phyloP scores from a whole-genome alignment of 1,140 invertebrate genomes.

The Nixonia krombeini region DNA sequence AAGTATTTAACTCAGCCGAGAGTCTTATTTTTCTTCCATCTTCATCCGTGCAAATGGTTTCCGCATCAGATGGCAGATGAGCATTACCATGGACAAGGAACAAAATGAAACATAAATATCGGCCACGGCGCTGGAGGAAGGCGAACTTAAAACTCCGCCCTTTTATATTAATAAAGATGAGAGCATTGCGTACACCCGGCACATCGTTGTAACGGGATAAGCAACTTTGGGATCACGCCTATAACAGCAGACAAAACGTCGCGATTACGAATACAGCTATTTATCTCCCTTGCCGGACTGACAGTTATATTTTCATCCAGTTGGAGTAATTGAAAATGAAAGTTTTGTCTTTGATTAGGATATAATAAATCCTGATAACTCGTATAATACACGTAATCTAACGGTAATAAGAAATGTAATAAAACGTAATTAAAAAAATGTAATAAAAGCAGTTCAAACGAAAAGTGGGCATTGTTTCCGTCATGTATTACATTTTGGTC shows the following conservation, averaged over 20 bases:
- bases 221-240: constrained; percentile 33
- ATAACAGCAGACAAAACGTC: constrained; percentile 32
- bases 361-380: no score
- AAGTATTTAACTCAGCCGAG: no score
- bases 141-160: constrained; percentile 52
- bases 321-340: background rate
- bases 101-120: constrained; percentile 62
- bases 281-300: no score
- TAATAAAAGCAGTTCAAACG: no score
- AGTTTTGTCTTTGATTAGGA: no score
- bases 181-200: constrained; percentile 52
- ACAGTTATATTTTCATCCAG: constrained; percentile 14
- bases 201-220: constrained; percentile 41
- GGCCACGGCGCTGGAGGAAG: constrained; percentile 43
- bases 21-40: no score
- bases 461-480: no score
- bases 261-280: constrained; percentile 36
- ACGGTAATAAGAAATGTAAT: no score
- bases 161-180: constrained; percentile 59
- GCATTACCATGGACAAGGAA: constrained; percentile 21
- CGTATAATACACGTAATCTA: no score
- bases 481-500: no score
- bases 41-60: constrained; percentile 20
- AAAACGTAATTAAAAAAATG: no score
- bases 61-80: constrained; percentile 22